Evolutionary conservation across 2,113 vertebrate species (phyloP).

Genomic region (Channa argus): DNA sequence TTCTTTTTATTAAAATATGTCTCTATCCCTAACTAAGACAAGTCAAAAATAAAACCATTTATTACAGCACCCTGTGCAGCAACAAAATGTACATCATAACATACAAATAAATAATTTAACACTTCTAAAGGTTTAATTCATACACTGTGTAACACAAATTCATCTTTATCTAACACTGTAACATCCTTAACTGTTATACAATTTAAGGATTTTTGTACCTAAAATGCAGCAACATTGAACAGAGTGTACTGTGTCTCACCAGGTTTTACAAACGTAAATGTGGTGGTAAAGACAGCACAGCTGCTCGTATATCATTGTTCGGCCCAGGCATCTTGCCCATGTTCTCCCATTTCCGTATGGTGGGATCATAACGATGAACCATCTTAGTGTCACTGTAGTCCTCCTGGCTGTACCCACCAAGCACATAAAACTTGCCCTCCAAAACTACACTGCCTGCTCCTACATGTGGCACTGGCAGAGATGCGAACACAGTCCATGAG

Average conservation of each 20-base stretch:
- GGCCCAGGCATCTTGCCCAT: constrained; percentile 80
- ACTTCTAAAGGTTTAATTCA: background rate
- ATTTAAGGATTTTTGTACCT: background rate
- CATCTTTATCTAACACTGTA: background rate
- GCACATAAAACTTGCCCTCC: constrained; percentile 81
- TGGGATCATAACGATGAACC: constrained; percentile 77
- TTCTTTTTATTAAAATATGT: too few relatives aligned
- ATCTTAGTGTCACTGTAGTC: constrained; percentile 70
- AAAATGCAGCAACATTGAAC: background rate
- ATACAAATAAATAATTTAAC: background rate
- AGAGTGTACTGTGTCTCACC: background rate
- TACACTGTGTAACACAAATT: background rate
- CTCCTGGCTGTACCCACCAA: constrained; percentile 82
- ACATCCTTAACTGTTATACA: background rate
- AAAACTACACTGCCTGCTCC: constrained; percentile 77
- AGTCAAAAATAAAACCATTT: background rate
- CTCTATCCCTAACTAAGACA: background rate
- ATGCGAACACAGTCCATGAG: constrained; percentile 68
- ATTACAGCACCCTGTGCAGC: background rate
- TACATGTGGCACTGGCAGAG: constrained; percentile 75
- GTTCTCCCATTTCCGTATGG: constrained; percentile 74
- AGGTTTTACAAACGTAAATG: constrained; percentile 61
- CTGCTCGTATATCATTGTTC: constrained; percentile 74
- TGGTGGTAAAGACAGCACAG: constrained; percentile 68
- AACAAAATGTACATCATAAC: background rate